Base-by-base conservation (phyloP, 2,888 invertebrate species). In the Masnerella sp. region DNA sequence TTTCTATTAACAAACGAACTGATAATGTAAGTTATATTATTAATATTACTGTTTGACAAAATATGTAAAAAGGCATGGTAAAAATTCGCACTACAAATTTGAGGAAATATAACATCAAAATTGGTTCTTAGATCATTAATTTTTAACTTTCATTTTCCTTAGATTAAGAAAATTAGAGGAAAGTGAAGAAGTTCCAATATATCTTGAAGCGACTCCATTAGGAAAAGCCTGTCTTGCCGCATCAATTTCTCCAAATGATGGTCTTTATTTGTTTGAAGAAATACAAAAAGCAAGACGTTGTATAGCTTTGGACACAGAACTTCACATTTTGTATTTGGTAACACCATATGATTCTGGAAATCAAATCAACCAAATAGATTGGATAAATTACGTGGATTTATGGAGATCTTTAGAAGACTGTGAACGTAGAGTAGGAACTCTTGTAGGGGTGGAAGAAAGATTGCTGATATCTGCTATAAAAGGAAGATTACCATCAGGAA, bases 171-270 rank as follows among this genome's bases (percentile, higher is more conserved):
- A 78, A 20, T 61, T 71, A 14, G 79, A 78, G 12, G 77, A 77
- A 8, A 78, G 79, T 15, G 69, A 62, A 25, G 49, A 61, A 43
- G 14, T 14, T 2, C 17, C 28, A 17, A 47, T 38, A 2, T 38
- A 49, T 36, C 42, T 74, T 5, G 68, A 74, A 47, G 92, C 97
- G 2, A 97, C 97, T 2, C 92, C 95, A 74, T 89, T 99, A 58
- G 99, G 97, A 0, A 92, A 94, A 84, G 99, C 99, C 12, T 96
- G 98, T 84, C 89, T 99, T 15, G 91, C 96, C 14, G 96, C 98
- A 0, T 95, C 97, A 0, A 92, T 99, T 88, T 93, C 96, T n/a
- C 98, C 99, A 0, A 94, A 95, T 84, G 97, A 99, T 86, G 98
- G 96, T 0, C 89, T 98, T 5, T 91, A 93, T 12, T 90, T 99